Base-by-base conservation (phyloP, 2,113 vertebrate genomes). In the Dermatemys mawii region DNA sequence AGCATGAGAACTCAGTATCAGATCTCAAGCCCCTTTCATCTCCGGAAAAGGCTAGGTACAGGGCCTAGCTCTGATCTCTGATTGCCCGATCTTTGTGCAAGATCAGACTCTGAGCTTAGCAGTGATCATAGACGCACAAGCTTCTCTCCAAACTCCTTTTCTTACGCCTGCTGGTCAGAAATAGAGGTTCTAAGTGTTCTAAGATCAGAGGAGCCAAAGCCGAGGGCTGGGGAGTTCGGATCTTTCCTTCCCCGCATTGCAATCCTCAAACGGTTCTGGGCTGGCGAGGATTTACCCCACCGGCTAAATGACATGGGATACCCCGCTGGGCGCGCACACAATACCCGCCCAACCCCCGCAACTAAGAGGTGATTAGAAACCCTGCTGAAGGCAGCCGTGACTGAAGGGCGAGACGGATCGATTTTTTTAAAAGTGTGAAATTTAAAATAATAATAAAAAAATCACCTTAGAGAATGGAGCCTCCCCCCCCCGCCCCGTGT, bases 11-110 rank as follows among this genome's bases (percentile, higher is more conserved):
- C 19, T n/a, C 63, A 70, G 63, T 35, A 2, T 1, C 3, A 27
- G 21, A 54, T 2, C 54, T 29, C n/a, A 44, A 57, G 73, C 51
- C 11, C 46, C 6, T 2, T 21, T 10, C 55, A 9, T 32, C 26
- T 1, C 49, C 60, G 19, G 1, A 22, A 19, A 9, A 29, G 27
- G 12, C 5, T 6, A 3, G n/a, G 35, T 1, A 14, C 38, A 49
- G 14, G 63, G 63, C 63, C 19, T 35, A 67, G 60, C 19, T 8
- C 35, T 21, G 32, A 35, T 67, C 60, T n/a, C 35, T 2, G 35
- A 67, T 19, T n/a, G 60, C 35, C 60, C 2, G 60, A 6, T n/a
- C 29, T 35, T 32, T 8, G 29, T 57, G 13, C 11, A 11, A 55
- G 11, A 27, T 55, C 57, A 60, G 29, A 60, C 32, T 67, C 35